These are phyloP conservation scores for Kradibia gibbosae DNA, from an alignment of 1,140 invertebrate species.

Conservation along the genomic window DNA sequence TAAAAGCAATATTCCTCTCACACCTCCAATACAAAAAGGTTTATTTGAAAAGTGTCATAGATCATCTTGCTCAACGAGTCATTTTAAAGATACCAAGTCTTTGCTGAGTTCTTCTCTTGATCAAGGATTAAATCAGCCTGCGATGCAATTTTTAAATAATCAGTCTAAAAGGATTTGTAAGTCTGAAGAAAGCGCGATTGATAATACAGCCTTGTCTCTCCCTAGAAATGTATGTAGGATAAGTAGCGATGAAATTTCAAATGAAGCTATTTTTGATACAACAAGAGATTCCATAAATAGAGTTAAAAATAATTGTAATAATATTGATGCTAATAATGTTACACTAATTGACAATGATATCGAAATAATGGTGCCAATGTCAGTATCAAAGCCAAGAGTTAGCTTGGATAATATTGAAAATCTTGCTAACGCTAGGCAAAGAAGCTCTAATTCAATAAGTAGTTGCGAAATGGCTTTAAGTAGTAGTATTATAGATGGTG, in stretches of 20 bases:
- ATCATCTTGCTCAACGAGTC: slow-evolving; percentile 63
- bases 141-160: slow-evolving; percentile 60
- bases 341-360: slow-evolving; percentile 61
- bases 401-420: slow-evolving; percentile 56
- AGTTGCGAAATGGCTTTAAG: slow-evolving; percentile 72
- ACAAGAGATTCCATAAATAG: slow-evolving; percentile 1
- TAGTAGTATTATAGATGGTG: slow-evolving; percentile 63
- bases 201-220: slow-evolving; percentile 61
- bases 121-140: slow-evolving; percentile 71
- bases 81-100: slow-evolving; percentile 63
- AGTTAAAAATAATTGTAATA: slow-evolving; percentile 32
- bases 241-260: slow-evolving; percentile 64
- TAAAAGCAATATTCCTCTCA: slow-evolving; percentile 61
- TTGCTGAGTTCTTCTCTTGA: slow-evolving; percentile 72
- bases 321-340: slow-evolving; percentile 28
- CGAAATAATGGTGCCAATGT: slow-evolving; percentile 68
- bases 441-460: slow-evolving; percentile 70
- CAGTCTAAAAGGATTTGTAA: slow-evolving; percentile 69
- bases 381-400: slow-evolving; percentile 62
- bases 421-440: slow-evolving; percentile 58
- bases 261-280: slow-evolving; percentile 58
- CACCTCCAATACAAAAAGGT: slow-evolving; percentile 66
- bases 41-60: slow-evolving; percentile 66
- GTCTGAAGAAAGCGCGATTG: slow-evolving; percentile 70
- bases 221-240: slow-evolving; percentile 59